Conservation (phyloP, 2,797 vertebrate species). For the Rhabdophis nuchalis region DNA sequence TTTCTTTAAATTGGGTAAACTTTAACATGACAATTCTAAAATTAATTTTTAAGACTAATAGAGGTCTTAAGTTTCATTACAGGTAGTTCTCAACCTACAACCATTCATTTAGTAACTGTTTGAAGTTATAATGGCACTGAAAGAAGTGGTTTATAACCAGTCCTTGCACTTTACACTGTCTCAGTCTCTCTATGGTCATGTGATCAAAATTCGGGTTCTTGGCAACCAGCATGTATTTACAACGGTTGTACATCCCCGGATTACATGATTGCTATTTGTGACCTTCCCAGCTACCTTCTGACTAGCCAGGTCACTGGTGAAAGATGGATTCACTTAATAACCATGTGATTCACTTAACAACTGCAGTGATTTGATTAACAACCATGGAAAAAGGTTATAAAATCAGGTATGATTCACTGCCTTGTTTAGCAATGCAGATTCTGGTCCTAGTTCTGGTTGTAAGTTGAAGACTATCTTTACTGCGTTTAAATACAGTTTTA, state of each 20-base stretch:
- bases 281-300: not conserved
- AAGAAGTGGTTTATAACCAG: not conserved
- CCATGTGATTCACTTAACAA: not conserved
- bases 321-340: not conserved
- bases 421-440: not conserved
- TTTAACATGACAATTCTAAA: not conserved
- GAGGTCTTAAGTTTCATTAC: not conserved
- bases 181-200: not conserved
- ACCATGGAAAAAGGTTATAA: not conserved
- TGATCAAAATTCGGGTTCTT: not conserved
- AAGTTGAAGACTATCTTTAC: not conserved
- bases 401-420: not conserved
- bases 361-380: not conserved
- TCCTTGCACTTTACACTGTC: not conserved
- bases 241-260: not conserved
- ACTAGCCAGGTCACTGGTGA: not conserved
- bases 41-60: not conserved
- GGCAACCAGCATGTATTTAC: not conserved
- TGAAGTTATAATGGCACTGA: not conserved
- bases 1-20: not conserved
- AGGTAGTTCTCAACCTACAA: not conserved
- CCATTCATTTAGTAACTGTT: not conserved
- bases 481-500: not conserved
- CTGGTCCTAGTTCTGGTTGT: not conserved
- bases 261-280: not conserved